A percentile compares a stretch with the other conserved stretches of the same genome.
Conservation (phyloP, 2,113 vertebrate genomes). For the Fulmarus glacialis region DNA sequence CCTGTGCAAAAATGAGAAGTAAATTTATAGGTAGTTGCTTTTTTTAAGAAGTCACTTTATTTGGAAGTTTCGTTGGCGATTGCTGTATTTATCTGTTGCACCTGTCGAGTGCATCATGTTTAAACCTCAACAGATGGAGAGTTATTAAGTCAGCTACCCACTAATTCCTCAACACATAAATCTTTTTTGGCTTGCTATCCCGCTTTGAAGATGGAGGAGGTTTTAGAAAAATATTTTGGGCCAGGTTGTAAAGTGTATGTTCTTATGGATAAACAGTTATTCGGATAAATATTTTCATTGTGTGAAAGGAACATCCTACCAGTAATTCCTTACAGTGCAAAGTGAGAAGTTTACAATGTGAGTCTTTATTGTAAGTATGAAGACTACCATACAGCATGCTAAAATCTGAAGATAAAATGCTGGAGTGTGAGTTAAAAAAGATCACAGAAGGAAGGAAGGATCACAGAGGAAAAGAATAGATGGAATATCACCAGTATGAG, state of each 20-base stretch:
- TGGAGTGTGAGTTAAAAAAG: not conserved
- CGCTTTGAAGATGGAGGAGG: not conserved
- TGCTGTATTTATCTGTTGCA: not conserved
- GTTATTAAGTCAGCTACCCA: not conserved
- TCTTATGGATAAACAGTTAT: not conserved
- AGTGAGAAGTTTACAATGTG: not conserved
- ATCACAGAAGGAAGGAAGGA: not conserved
- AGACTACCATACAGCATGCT: not conserved
- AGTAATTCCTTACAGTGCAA: not conserved
- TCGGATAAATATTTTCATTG: not conserved
- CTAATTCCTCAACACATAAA: not conserved
- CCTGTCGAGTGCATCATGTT: not conserved
- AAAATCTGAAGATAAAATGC: not conserved
- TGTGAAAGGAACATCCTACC: not conserved
- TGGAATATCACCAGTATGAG: not conserved
- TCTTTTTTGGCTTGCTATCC: not conserved
- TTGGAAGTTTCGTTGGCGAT: not conserved
- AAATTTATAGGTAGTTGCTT: not conserved
- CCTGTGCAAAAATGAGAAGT: not conserved
- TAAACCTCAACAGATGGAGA: not conserved
- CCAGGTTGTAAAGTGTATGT: not conserved
- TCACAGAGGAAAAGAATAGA: not conserved
- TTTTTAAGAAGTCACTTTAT: not conserved
- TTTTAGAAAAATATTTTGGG: not conserved
- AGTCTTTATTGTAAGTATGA: not conserved